Base-by-base conservation (phyloP, 2,113 vertebrate genomes). In the Pluvianellus socialis region DNA sequence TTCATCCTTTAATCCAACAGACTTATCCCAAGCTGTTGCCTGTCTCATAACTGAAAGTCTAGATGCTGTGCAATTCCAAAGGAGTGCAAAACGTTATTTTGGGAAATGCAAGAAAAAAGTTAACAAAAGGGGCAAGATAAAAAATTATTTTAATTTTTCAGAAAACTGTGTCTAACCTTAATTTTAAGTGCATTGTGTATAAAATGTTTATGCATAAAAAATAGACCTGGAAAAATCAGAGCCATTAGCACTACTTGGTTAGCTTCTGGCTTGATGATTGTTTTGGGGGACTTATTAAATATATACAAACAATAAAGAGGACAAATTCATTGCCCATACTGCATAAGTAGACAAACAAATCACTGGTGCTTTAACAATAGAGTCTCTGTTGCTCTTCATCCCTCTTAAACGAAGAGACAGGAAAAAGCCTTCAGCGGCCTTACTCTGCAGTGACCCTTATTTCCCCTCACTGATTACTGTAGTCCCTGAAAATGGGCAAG, bases 301-400 rank as follows among this genome's bases (percentile, higher is more conserved):
- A 28, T 1, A n/a, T 40, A 19, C 2, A 0, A 55, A 23, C 40
- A 47, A 38, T 35, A 59, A 59, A 83, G 59, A 90, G 58, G 55
- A 67, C 28, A 50, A 32, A 70, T 50, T 53, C 72, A n/a, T 65
- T 82, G 38, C 42, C 59, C 44, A 12, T 53, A 5, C 53, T 86
- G 45, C 32, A 15, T 66, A 83, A 93, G 82, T 65, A 92, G 86
- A 44, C 92, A 74, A 86, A 74, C 47, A 88, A 83, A 75, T 87
- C 58, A n/a, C 70, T 93, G 40, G n/a, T 92, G 53, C 81, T 87
- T 35, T 79, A 94, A 93, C 83, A 90, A 84, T 53, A 76, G 87
- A 56, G 42, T 63, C 82, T 92, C 75, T 94, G 52, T 92, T 84
- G 72, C 18, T 84, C 74, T 80, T 88, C 80, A 58, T 61, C 45